Percentiles rank a stretch among this genome's conserved stretches.
These are phyloP conservation scores for Scaptomyza hsui DNA, from an alignment of 1,140 invertebrate species.

Conservation along the genomic window DNA sequence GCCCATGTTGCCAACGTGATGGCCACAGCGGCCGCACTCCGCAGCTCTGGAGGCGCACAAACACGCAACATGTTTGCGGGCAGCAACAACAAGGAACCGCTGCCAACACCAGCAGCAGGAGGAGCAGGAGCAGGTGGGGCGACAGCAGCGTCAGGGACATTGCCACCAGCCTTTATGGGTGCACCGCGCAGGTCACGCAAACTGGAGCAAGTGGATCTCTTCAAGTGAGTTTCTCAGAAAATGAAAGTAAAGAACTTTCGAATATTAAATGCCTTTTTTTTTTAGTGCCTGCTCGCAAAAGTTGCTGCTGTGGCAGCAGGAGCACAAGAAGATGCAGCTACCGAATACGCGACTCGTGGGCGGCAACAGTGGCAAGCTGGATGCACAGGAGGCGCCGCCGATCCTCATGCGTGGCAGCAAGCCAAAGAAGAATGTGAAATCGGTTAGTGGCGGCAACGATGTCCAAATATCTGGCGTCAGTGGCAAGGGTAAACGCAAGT, in stretches of 20 bases:
- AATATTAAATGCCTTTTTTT: background rate
- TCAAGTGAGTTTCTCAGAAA: conserved; percentile 56
- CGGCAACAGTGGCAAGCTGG: conserved; percentile 35
- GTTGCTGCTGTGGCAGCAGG: conserved; percentile 74
- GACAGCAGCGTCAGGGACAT: background rate
- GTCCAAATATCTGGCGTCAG: background rate
- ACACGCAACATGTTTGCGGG: conserved; percentile 27
- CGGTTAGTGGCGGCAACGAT: conserved; percentile 1
- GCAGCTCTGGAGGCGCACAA: conserved; percentile 28
- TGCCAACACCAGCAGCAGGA: background rate
- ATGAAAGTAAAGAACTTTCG: no score
- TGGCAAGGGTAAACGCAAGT: conserved; percentile 59
- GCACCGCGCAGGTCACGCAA: conserved; percentile 51
- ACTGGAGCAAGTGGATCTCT: conserved; percentile 72
- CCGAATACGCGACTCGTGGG: conserved; percentile 41
- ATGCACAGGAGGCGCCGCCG: conserved; percentile 40
- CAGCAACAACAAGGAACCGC: conserved; percentile 12
- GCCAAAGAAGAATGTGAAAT: conserved; percentile 18
- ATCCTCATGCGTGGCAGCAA: conserved; percentile 25
- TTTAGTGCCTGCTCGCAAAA: conserved; percentile 80
- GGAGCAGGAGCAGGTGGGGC: no score
- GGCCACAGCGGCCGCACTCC: conserved; percentile 20
- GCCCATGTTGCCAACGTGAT: conserved; percentile 17
- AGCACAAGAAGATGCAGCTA: conserved; percentile 49
- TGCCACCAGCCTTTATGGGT: conserved; percentile 46